Conservation (phyloP, 2,113 vertebrate species). For the Prunella fulvescens region DNA sequence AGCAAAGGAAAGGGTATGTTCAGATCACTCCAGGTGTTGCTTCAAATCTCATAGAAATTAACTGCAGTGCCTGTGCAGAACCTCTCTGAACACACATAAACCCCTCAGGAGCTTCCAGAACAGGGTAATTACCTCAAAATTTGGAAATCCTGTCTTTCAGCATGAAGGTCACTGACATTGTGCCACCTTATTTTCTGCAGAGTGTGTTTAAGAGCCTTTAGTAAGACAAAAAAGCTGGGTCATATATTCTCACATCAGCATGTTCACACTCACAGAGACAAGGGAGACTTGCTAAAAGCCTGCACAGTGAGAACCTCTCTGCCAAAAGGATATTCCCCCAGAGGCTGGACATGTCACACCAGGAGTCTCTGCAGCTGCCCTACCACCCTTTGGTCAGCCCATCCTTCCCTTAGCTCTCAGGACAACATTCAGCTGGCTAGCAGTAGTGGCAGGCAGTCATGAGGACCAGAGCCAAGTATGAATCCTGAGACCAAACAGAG, state of each 20-base stretch:
- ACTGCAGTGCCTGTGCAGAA: neutral
- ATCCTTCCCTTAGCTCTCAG: neutral
- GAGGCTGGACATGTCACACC: fast-evolving
- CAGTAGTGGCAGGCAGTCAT: neutral
- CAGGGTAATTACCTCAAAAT: neutral
- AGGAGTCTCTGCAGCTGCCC: neutral
- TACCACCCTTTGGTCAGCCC: neutral
- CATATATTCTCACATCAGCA: neutral
- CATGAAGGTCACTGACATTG: slow-evolving; percentile 23
- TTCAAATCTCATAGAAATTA: neutral
- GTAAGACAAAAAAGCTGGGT: neutral
- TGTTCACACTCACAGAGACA: neutral
- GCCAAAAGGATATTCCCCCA: neutral
- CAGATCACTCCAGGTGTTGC: neutral
- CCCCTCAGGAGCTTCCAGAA: neutral
- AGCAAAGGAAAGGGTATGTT: neutral
- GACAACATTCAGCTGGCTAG: neutral
- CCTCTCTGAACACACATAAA: neutral
- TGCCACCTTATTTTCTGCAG: neutral
- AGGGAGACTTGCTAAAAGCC: slow-evolving; percentile 9
- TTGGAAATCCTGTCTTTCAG: slow-evolving; percentile 10
- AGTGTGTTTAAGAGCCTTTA: neutral
- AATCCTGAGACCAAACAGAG: neutral
- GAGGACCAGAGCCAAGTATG: neutral
- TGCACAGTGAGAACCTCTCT: neutral